Percentiles rank a stretch among this genome's conserved stretches.
Evolutionary conservation across 2,888 invertebrate genomes (phyloP).

Genomic region (Sinodicranocentrus sp.): DNA sequence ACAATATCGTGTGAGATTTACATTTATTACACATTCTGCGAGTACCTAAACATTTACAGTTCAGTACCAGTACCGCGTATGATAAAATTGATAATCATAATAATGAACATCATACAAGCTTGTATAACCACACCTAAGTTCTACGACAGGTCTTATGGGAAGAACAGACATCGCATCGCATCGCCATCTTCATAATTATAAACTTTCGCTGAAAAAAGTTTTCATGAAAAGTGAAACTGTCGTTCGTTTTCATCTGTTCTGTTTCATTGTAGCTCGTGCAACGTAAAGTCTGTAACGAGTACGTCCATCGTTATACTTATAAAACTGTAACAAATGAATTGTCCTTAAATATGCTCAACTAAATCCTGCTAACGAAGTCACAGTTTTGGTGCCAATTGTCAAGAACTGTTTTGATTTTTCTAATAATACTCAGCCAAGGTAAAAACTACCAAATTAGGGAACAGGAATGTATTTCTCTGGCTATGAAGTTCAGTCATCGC

Average conservation of each 20-base stretch:
- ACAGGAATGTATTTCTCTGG: neutral
- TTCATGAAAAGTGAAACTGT: slow-evolving; percentile 63
- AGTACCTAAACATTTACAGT: slow-evolving; percentile 14
- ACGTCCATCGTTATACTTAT: too few relatives aligned
- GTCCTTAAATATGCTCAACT: too few relatives aligned
- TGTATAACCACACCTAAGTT: neutral
- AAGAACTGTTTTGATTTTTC: neutral
- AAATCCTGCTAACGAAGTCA: too few relatives aligned
- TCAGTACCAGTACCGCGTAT: neutral
- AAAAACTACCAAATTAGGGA: slow-evolving; percentile 7
- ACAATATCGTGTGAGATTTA: too few relatives aligned
- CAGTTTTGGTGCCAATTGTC: too few relatives aligned
- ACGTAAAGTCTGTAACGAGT: too few relatives aligned
- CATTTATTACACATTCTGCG: too few relatives aligned
- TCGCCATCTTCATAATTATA: slow-evolving; percentile 36
- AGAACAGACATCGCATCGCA: slow-evolving; percentile 1
- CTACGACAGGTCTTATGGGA: neutral
- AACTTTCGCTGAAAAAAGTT: slow-evolving; percentile 56
- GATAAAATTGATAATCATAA: slow-evolving; percentile 16
- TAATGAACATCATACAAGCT: neutral
- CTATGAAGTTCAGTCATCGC: neutral
- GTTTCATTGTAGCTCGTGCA: neutral
- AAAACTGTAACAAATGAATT: too few relatives aligned
- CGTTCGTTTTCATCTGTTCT: slow-evolving; percentile 1
- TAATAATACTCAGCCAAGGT: neutral